Evolutionary conservation across 2,113 vertebrate species (phyloP).

Genomic region (Strix uralensis): DNA sequence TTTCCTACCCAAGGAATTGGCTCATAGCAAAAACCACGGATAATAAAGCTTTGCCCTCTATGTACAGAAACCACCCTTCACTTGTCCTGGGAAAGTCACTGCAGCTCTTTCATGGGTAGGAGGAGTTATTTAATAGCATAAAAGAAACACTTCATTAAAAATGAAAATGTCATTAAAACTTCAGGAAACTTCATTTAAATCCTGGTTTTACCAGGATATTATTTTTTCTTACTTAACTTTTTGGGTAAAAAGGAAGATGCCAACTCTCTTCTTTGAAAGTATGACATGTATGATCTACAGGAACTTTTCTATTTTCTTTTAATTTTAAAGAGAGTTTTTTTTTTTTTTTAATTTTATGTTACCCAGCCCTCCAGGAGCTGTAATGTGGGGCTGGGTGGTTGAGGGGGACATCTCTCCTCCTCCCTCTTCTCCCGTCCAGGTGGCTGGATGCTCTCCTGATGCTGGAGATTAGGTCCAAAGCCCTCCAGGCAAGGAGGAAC

Average conservation of each 20-base stretch:
- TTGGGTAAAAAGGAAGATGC: not conserved
- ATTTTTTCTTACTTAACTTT: not conserved
- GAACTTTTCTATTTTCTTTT: not conserved
- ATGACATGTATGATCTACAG: not conserved
- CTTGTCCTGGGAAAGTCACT: not conserved
- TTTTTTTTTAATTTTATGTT: not conserved
- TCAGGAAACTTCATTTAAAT: not conserved
- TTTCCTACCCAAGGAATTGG: not conserved
- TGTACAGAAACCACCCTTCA: not conserved
- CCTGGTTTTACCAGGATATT: not conserved
- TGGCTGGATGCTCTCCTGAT: not conserved
- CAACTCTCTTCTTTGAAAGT: not conserved
- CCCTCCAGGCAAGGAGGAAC: constrained; percentile 57
- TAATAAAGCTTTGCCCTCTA: not conserved
- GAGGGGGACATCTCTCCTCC: not conserved
- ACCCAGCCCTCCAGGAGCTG: not conserved
- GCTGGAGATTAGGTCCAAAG: not conserved
- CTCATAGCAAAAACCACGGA: not conserved
- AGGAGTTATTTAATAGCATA: not conserved
- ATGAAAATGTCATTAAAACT: not conserved
- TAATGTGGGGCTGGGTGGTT: not conserved
- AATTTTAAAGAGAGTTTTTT: not conserved
- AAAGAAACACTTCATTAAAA: not conserved
- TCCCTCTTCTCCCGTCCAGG: not conserved
- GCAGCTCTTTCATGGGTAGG: not conserved